Conservation (phyloP, 2,797 vertebrate genomes). For the Enteromius unitaeniatus region DNA sequence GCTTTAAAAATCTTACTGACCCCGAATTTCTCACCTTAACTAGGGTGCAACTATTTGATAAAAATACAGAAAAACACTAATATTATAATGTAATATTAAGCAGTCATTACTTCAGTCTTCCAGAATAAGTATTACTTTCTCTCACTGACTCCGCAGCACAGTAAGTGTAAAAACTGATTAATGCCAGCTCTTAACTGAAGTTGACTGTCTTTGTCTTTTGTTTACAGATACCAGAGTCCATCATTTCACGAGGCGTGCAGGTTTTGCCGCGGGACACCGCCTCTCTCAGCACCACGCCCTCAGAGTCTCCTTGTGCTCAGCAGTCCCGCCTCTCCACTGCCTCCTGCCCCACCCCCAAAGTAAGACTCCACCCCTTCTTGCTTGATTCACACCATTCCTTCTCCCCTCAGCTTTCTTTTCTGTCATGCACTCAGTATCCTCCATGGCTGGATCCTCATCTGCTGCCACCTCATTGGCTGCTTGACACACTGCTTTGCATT, state of each 20-base stretch:
- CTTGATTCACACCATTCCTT: conserved; percentile 23
- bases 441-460: conserved; percentile 44
- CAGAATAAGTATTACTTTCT: background rate
- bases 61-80: background rate
- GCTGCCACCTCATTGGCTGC: conserved; percentile 42
- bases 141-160: background rate
- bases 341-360: conserved; percentile 99
- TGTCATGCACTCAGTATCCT: conserved; percentile 14
- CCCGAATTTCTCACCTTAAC: background rate
- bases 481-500: conserved; percentile 48
- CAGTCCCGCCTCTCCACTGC: conserved; percentile 98
- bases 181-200: background rate
- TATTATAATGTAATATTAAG: background rate
- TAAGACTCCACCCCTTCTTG: conserved; percentile 73
- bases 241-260: conserved; percentile 97
- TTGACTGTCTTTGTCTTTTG: background rate
- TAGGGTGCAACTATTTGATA: background rate
- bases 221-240: conserved; percentile 96
- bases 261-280: conserved; percentile 97
- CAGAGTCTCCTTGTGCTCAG: conserved; percentile 97
- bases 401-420: conserved; percentile 20
- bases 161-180: background rate
- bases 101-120: background rate
- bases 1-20: no score
- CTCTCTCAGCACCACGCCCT: conserved; percentile 98